Base-by-base conservation (phyloP, 92 coral and sea anemone species). In the Anthopleura xanthogrammica region DNA sequence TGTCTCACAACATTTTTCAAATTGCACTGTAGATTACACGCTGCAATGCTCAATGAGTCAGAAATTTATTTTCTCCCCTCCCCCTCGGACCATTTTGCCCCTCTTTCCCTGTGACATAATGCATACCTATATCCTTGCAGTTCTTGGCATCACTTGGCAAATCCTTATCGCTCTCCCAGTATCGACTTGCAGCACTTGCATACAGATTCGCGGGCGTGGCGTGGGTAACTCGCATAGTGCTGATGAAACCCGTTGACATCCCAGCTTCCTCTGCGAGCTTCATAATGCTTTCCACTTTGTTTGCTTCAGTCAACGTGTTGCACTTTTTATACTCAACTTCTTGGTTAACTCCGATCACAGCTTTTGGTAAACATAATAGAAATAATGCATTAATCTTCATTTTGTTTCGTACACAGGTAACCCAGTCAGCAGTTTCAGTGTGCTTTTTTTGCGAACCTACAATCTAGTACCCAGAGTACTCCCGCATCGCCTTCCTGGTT, bases 181-280 rank as follows among this genome's bases (percentile, higher is more conserved):
- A 50, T 77, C 88, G 41, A 48, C 75, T 85, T 65, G 88, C 14
- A 16, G 71, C 11, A 77, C 55, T 71, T 11, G 88, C 79, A 60
- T 85, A 85, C 12, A 85, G 58, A 72, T 36, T 12, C 0, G 83
- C 78, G 42, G 88, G 88, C 3, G 88, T 85, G 29, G 88, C 88
- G 23, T 85, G 88, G 24, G 88, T 85, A 2, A 85, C 58, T 5
- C 88, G 88, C 88, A 85, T 85, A 72, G 58, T 78, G 2, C 83
- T 85, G 50, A 85, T 78, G 29, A 85, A 48, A 9, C 88, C 88
- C 52, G 88, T 85, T 20, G 88, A 76, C 83, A 85, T 78, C 83
- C 88, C 88, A 66, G 83, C 77, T 29, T 85, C 88, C 73, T 85
- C 88, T 78, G 88, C 88, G 23, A 85, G 78, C 83, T 85, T 85